Percentiles rank a stretch among this genome's conserved stretches.
Evolutionary conservation across 2,113 vertebrate genomes (phyloP).

Genomic region (Acinonyx jubatus): DNA sequence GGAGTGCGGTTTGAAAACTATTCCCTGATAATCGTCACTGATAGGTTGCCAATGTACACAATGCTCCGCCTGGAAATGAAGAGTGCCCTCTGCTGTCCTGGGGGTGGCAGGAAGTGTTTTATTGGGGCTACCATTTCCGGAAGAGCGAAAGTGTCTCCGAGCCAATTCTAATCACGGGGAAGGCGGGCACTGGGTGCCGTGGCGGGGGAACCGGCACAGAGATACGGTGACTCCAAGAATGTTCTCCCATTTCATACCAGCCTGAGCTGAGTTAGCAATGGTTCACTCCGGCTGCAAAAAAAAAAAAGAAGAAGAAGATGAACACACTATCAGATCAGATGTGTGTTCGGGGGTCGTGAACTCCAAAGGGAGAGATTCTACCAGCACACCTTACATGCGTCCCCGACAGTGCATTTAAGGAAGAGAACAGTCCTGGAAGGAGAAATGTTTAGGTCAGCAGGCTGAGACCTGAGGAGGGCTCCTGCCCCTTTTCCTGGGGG

Average conservation of each 20-base stretch:
- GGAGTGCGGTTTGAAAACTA: constrained; percentile 20
- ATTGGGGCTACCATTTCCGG: constrained; percentile 21
- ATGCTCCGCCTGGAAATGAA: constrained; percentile 11
- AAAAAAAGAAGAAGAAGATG: background rate
- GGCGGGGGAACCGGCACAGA: background rate
- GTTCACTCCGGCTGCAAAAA: fast-evolving
- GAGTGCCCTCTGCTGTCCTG: background rate
- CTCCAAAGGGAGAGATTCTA: background rate
- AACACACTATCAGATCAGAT: background rate
- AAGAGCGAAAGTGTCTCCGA: constrained; percentile 2
- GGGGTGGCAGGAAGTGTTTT: background rate
- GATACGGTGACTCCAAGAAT: background rate
- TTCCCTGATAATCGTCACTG: constrained; percentile 67
- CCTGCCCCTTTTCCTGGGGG: background rate
- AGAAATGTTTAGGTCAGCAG: background rate
- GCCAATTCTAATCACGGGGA: background rate
- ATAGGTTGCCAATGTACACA: constrained; percentile 65
- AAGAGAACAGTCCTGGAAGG: background rate
- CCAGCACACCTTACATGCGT: background rate
- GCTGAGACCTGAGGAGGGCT: fast-evolving
- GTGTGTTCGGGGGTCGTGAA: background rate
- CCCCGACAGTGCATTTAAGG: background rate
- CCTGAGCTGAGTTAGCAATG: background rate
- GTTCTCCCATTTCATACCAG: background rate
- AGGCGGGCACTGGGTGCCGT: background rate